These are phyloP conservation scores for Pelagia noctiluca DNA, from an alignment of 30 jellyfish, hydroid and myxozoan species.

Conservation along the genomic window DNA sequence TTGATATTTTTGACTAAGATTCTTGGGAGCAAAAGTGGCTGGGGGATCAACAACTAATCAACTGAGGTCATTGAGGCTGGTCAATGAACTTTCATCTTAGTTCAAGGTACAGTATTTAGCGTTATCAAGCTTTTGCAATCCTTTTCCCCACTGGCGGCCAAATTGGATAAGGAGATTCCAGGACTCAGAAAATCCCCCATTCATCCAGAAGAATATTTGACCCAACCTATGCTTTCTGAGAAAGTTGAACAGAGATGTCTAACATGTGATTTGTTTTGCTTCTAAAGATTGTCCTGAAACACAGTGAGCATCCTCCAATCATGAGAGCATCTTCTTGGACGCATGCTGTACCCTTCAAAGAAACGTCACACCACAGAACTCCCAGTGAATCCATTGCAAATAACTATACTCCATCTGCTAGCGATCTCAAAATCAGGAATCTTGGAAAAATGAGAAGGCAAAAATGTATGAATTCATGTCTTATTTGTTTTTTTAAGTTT, in stretches of 20 bases:
- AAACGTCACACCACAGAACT: slow-evolving; percentile 88
- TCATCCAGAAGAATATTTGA: no score
- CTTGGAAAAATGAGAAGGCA: slow-evolving; percentile 49
- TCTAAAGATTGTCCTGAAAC: slow-evolving; percentile 82
- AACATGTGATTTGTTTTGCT: neutral
- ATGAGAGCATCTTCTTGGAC: slow-evolving; percentile 94
- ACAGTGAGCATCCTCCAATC: slow-evolving; percentile 97
- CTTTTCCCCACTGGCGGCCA: neutral
- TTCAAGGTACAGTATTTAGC: neutral
- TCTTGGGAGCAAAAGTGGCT: no score
- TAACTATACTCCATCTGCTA: slow-evolving; percentile 95
- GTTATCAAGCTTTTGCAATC: neutral
- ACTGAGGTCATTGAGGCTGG: no score
- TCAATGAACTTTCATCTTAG: no score
- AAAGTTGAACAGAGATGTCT: neutral
- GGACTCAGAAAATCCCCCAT: no score
- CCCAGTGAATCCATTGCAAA: slow-evolving; percentile 99
- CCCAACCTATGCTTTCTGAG: neutral
- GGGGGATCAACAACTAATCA: no score
- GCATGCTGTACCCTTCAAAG: slow-evolving; percentile 97
- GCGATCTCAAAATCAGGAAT: slow-evolving; percentile 69
- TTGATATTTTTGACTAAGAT: no score
- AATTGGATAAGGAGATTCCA: no score
- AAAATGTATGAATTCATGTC: slow-evolving; percentile 16
- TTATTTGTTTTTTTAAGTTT: neutral